phyloP scores from a whole-genome alignment of 2,888 invertebrate species.

The Creontiades dilutus region DNA sequence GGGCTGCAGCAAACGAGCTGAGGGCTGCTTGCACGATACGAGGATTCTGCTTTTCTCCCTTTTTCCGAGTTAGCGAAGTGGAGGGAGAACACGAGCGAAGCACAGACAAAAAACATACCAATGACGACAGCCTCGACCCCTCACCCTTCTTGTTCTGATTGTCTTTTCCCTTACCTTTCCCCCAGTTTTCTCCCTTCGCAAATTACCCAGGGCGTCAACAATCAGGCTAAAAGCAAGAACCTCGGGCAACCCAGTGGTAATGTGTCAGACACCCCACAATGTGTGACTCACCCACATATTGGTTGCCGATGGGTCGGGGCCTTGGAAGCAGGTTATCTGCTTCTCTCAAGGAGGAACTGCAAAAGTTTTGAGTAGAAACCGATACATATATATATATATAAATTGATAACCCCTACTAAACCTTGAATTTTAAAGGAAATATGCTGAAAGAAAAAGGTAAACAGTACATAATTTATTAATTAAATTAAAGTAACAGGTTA shows the following conservation, averaged over 20 bases:
- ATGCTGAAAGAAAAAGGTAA: no score
- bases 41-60: neutral
- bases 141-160: slow-evolving; percentile 5
- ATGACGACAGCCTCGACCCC: neutral
- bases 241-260: neutral
- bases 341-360: no score
- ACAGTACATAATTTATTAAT: no score
- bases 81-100: neutral
- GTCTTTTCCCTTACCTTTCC: slow-evolving; percentile 6
- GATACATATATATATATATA: no score
- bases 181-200: neutral
- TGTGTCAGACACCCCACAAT: neutral
- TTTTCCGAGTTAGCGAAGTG: neutral
- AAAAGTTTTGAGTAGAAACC: no score
- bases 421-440: no score
- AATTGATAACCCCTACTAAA: no score
- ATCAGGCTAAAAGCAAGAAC: neutral
- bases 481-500: no score
- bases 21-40: neutral
- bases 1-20: neutral
- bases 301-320: neutral
- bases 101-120: neutral
- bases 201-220: slow-evolving; percentile 3
- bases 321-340: neutral
- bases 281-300: slow-evolving; percentile 5